Evolutionary conservation across 2,797 vertebrate species (phyloP).

Genomic region (Chelon auratus): DNA sequence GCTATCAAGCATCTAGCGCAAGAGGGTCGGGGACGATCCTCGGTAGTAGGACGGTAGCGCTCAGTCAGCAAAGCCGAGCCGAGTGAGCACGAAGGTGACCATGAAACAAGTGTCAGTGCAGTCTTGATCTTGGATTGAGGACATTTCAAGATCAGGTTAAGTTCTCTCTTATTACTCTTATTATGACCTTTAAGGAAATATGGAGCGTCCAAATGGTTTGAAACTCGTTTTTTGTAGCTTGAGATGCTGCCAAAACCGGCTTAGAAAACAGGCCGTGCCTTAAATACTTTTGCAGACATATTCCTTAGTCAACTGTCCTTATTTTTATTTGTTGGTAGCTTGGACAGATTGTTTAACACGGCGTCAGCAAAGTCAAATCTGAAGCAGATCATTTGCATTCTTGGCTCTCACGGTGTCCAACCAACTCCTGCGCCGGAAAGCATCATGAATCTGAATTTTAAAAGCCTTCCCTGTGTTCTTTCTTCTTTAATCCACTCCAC

Average conservation of each 20-base stretch:
- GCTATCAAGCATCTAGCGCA: slow-evolving; percentile 61
- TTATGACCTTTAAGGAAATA: too few relatives aligned
- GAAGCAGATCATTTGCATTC: not conserved
- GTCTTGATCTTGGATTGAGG: not conserved
- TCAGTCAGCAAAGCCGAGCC: not conserved
- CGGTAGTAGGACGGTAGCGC: slow-evolving; percentile 25
- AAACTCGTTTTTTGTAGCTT: too few relatives aligned
- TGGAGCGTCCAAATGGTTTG: too few relatives aligned
- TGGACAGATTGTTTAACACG: not conserved
- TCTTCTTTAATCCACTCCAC: not conserved
- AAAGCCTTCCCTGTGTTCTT: not conserved
- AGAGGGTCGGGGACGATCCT: slow-evolving; percentile 20
- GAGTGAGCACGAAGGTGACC: not conserved
- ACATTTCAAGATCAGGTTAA: too few relatives aligned
- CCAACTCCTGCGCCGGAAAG: not conserved
- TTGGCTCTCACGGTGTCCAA: not conserved
- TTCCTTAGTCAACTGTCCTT: not conserved
- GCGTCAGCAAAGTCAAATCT: not conserved
- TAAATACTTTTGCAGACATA: too few relatives aligned
- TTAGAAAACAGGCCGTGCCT: too few relatives aligned
- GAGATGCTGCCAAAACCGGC: too few relatives aligned
- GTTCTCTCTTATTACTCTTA: too few relatives aligned
- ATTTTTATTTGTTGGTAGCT: not conserved
- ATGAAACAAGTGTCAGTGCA: not conserved
- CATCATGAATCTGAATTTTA: not conserved